Evolutionary conservation across 2,113 vertebrate species (phyloP).

Genomic region (Plotosus lineatus): DNA sequence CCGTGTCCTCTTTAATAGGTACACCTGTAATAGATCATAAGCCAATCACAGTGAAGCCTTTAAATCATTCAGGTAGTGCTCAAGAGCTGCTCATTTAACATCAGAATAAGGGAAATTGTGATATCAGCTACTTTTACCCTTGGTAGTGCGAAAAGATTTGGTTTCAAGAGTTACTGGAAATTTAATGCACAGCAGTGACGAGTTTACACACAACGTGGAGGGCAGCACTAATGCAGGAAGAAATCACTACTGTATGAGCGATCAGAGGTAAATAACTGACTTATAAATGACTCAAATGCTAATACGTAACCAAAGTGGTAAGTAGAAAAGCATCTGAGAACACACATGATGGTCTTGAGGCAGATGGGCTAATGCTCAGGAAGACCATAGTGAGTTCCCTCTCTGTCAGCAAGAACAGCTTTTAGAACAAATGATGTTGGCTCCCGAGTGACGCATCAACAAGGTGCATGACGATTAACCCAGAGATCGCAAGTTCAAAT

Average conservation of each 20-base stretch:
- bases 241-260: not conserved
- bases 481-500: too few species aligned
- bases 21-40: not conserved
- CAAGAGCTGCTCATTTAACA: not conserved
- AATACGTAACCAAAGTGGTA: not conserved
- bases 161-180: slow-evolving; percentile 8
- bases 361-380: not conserved
- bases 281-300: not conserved
- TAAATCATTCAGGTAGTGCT: not conserved
- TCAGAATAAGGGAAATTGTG: not conserved
- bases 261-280: not conserved
- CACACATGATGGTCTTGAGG: not conserved
- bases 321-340: not conserved
- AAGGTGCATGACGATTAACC: too few species aligned
- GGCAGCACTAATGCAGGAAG: not conserved
- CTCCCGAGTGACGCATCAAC: too few species aligned
- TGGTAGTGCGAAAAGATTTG: not conserved
- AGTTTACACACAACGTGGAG: not conserved
- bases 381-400: not conserved
- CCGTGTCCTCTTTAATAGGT: not conserved
- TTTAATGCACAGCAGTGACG: not conserved
- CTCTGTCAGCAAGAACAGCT: not conserved
- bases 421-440: not conserved
- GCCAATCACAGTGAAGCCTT: not conserved
- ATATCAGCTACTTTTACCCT: not conserved